Conservation (phyloP, 2,888 invertebrate genomes). For the Clepsis dumicolana region DNA sequence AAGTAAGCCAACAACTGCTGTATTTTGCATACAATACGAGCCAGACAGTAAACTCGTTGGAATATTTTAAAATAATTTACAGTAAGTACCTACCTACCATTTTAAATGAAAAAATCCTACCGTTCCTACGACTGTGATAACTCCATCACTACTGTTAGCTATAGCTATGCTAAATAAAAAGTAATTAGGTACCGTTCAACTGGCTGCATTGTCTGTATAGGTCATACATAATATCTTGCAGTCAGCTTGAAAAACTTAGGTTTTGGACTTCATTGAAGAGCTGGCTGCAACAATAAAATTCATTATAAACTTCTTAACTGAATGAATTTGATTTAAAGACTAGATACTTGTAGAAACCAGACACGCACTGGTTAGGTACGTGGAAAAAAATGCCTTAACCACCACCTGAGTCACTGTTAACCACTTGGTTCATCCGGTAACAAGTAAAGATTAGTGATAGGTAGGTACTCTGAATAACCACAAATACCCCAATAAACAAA, state of each 20-base stretch:
- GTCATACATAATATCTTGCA: background rate
- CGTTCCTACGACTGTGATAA: background rate
- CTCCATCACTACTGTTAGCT: too few relatives aligned
- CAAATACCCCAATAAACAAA: background rate
- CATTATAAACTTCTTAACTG: background rate
- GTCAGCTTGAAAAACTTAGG: background rate
- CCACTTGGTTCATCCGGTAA: background rate
- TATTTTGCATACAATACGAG: constrained; percentile 51
- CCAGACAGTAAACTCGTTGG: constrained; percentile 35
- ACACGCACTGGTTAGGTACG: background rate
- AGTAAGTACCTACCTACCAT: background rate
- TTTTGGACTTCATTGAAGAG: constrained; percentile 1
- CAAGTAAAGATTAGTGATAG: background rate
- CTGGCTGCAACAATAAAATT: too few relatives aligned
- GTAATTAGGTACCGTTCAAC: background rate
- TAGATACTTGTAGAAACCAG: too few relatives aligned
- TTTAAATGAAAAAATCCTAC: background rate
- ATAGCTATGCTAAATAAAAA: too few relatives aligned
- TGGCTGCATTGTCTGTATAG: background rate
- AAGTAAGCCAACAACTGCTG: constrained; percentile 23
- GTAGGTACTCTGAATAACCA: background rate
- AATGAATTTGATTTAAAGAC: background rate
- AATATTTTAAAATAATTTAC: constrained; percentile 4
- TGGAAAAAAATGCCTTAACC: background rate
- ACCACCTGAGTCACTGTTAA: background rate